Conservation (phyloP, 2,113 vertebrate species). For the Callipepla squamata region DNA sequence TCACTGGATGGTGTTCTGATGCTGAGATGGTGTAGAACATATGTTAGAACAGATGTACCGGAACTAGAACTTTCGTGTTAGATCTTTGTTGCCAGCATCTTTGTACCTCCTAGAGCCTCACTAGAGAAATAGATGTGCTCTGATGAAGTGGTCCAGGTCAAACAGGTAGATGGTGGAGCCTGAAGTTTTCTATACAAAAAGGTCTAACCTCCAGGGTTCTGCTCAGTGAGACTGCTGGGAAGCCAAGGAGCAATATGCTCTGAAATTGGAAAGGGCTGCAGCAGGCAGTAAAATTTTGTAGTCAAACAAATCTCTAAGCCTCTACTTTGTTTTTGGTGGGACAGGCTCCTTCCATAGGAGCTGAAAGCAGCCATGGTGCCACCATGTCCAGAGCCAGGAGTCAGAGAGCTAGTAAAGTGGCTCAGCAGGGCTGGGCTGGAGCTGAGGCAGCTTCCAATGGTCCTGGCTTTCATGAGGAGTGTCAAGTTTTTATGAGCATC, state of each 20-base stretch:
- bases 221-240: neutral
- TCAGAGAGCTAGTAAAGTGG: conserved; percentile 60
- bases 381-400: conserved; percentile 40
- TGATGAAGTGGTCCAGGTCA: neutral
- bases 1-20: neutral
- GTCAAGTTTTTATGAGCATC: conserved; percentile 61
- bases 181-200: neutral
- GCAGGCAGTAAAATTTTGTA: conserved; percentile 50
- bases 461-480: conserved; percentile 42
- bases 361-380: conserved; percentile 45
- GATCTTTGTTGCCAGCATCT: neutral
- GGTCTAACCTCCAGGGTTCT: neutral
- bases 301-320: conserved; percentile 16
- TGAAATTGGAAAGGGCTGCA: conserved; percentile 38
- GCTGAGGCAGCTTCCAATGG: conserved; percentile 25
- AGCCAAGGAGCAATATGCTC: conserved; percentile 12
- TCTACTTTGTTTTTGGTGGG: conserved; percentile 34
- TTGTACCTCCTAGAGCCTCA: neutral
- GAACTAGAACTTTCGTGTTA: neutral
- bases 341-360: conserved; percentile 21
- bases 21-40: neutral
- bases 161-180: neutral
- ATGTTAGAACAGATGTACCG: neutral
- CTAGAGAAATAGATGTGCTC: neutral
- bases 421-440: conserved; percentile 15